phyloP scores from a whole-genome alignment of 2,888 invertebrate genomes.

The Lochmaea crataegi region DNA sequence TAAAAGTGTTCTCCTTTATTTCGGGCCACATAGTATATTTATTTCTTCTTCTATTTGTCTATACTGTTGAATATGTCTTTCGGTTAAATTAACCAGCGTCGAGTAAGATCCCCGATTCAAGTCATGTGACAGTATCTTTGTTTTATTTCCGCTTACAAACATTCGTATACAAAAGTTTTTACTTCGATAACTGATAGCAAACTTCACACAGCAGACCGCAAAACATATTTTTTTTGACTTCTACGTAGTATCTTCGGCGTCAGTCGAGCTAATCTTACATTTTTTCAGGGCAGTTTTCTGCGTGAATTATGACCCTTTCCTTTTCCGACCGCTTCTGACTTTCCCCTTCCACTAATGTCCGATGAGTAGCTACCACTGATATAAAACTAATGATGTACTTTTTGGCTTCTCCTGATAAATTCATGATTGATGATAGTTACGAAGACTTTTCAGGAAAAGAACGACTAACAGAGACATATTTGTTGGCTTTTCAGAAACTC shows the following conservation, averaged over 20 bases:
- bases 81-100: neutral
- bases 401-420: constrained; percentile 60
- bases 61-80: neutral
- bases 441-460: constrained; percentile 39
- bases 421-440: constrained; percentile 59
- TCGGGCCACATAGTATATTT: too few species aligned
- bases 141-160: constrained; percentile 6
- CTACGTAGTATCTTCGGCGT: constrained; percentile 20
- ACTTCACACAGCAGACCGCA: constrained; percentile 8
- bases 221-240: constrained; percentile 14
- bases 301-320: constrained; percentile 54
- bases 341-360: constrained; percentile 53
- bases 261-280: constrained; percentile 32
- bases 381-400: constrained; percentile 63
- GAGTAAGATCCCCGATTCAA: neutral
- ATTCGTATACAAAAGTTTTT: constrained; percentile 6
- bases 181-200: constrained; percentile 3
- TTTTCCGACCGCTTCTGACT: constrained; percentile 47
- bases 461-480: constrained; percentile 48
- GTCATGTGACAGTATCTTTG: neutral
- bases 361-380: constrained; percentile 58
- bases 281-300: constrained; percentile 30
- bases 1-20: too few species aligned
- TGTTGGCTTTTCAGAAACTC: constrained; percentile 36
- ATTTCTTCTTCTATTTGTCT: too few species aligned